A percentile compares a stretch with the other conserved stretches of the same genome.
Evolutionary conservation across 2,888 invertebrate genomes (phyloP).

Genomic region (Cactoblastis cactorum): DNA sequence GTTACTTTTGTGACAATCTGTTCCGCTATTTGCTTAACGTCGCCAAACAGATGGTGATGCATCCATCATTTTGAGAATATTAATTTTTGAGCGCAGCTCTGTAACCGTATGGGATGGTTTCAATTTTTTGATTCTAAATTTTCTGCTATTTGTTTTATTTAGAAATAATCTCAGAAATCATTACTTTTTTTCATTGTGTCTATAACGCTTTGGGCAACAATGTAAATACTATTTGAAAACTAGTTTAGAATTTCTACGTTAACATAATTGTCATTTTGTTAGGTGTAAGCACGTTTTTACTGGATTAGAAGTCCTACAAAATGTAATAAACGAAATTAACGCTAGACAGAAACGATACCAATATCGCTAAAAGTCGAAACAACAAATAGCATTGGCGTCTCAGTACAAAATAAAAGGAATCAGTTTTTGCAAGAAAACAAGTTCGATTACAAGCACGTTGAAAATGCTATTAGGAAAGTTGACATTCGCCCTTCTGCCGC

Average conservation of each 20-base stretch:
- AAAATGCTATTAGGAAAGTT: slow-evolving; percentile 71
- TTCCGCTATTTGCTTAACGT: slow-evolving; percentile 77
- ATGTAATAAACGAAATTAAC: slow-evolving; percentile 35
- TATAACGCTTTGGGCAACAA: too few species aligned
- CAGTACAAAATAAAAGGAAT: not conserved
- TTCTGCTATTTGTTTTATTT: not conserved
- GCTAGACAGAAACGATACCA: slow-evolving; percentile 2
- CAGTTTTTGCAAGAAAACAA: slow-evolving; percentile 46
- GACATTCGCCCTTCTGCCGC: slow-evolving; percentile 65
- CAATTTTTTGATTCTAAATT: slow-evolving; percentile 23
- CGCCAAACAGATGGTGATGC: slow-evolving; percentile 65
- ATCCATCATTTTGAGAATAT: slow-evolving; percentile 66
- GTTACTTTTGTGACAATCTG: slow-evolving; percentile 76
- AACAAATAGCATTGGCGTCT: slow-evolving; percentile 20
- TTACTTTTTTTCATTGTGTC: too few species aligned
- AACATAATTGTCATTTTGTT: too few species aligned
- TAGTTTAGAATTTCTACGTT: too few species aligned
- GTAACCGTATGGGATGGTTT: slow-evolving; percentile 22
- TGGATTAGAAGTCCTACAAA: slow-evolving; percentile 16
- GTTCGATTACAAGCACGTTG: slow-evolving; percentile 58
- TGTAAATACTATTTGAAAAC: too few species aligned
- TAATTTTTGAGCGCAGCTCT: slow-evolving; percentile 48
- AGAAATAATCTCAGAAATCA: too few species aligned
- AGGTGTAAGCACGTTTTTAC: too few species aligned
- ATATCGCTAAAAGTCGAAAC: slow-evolving; percentile 16